Conservation (phyloP, 2,888 invertebrate genomes). For the Odontocolon sp. region DNA sequence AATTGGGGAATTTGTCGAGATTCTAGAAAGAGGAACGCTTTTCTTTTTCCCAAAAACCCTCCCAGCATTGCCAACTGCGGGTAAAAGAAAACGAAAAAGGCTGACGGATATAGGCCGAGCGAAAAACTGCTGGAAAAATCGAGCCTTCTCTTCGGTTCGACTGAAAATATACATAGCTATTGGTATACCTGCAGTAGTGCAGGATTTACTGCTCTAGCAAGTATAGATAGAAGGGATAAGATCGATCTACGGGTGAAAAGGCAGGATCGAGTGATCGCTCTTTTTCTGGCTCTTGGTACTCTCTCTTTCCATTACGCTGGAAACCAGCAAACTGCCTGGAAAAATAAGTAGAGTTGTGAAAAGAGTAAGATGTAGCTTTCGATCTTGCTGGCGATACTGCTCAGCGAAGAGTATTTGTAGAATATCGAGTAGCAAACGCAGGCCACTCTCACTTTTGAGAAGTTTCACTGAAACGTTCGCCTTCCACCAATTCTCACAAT, state of each 20-base stretch:
- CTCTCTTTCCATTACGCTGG: not conserved
- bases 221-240: not conserved
- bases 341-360: not conserved
- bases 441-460: slow-evolving; percentile 2
- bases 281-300: not conserved
- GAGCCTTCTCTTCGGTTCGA: slow-evolving; percentile 10
- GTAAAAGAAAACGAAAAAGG: not conserved
- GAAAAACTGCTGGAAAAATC: slow-evolving; percentile 5
- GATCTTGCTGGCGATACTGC: not conserved
- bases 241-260: slow-evolving; percentile 35
- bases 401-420: slow-evolving; percentile 30
- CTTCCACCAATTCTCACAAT: not conserved
- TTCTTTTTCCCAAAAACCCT: not conserved
- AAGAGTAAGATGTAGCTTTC: not conserved
- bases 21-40: not conserved
- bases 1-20: slow-evolving; percentile 58
- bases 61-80: not conserved
- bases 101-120: not conserved
- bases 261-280: not conserved
- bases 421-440: slow-evolving; percentile 38
- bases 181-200: not conserved
- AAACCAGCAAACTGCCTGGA: not conserved
- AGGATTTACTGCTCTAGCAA: too few relatives aligned
- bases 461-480: slow-evolving; percentile 9
- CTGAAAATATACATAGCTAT: slow-evolving; percentile 9